These are phyloP conservation scores for Acrossocheilus fasciatus DNA, from an alignment of 2,797 vertebrate species.

Conservation along the genomic window DNA sequence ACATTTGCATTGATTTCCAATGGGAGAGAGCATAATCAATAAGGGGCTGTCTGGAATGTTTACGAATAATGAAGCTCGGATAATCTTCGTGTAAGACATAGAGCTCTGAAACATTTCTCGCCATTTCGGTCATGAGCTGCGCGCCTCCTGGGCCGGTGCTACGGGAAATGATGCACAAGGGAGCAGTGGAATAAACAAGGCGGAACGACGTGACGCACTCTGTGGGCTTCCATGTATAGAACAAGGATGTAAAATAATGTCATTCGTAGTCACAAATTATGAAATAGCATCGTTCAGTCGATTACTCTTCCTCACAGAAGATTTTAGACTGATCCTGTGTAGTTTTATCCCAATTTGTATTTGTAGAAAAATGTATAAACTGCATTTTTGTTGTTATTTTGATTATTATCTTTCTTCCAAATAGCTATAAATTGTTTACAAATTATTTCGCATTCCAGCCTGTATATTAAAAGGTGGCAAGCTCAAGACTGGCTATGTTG, in stretches of 20 bases:
- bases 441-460: neutral
- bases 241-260: slow-evolving; percentile 33
- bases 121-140: slow-evolving; percentile 37
- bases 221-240: slow-evolving; percentile 37
- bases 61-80: slow-evolving; percentile 44
- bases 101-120: slow-evolving; percentile 38
- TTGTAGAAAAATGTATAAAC: neutral
- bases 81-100: slow-evolving; percentile 44
- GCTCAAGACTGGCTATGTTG: neutral
- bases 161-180: slow-evolving; percentile 51
- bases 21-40: slow-evolving; percentile 57
- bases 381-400: neutral
- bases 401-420: neutral
- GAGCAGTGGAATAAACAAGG: slow-evolving; percentile 55
- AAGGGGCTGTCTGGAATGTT: slow-evolving; percentile 47
- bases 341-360: neutral
- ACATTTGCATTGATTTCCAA: slow-evolving; percentile 65
- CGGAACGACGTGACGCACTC: slow-evolving; percentile 51
- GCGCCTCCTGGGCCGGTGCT: slow-evolving; percentile 45
- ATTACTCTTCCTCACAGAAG: slow-evolving; percentile 8
- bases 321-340: neutral
- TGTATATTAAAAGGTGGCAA: neutral
- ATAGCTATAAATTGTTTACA: neutral
- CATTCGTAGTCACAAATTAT: slow-evolving; percentile 19
- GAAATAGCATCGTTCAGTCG: neutral